phyloP scores from a whole-genome alignment of 2,888 invertebrate species.

The Lymantria monacha region DNA sequence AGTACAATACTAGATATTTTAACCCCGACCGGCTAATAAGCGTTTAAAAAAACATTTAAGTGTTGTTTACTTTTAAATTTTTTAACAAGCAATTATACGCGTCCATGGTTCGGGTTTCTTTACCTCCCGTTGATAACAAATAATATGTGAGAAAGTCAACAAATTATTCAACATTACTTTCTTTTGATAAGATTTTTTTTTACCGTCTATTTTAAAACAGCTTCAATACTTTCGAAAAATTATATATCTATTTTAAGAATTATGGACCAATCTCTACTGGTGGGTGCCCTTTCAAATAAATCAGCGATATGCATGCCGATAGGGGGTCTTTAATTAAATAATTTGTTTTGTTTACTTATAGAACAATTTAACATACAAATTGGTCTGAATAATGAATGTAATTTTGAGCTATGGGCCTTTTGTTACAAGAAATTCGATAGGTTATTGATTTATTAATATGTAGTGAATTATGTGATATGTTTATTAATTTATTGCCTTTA shows the following conservation, averaged over 20 bases:
- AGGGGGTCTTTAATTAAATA: conserved; percentile 66
- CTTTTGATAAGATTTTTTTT: conserved; percentile 31
- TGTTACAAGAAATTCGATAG: conserved; percentile 52
- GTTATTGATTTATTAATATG: conserved; percentile 33
- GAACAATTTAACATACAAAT: conserved; percentile 57
- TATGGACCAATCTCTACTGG: conserved; percentile 5
- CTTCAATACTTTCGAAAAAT: conserved; percentile 3
- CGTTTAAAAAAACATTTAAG: conserved; percentile 13
- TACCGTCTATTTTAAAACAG: conserved; percentile 28
- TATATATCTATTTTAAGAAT: not conserved
- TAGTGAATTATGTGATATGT: conserved; percentile 30
- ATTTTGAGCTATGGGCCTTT: conserved; percentile 45
- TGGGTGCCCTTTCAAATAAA: conserved; percentile 32
- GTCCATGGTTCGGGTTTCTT: conserved; percentile 3
- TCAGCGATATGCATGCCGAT: conserved; percentile 45
- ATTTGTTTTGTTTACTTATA: conserved; percentile 42
- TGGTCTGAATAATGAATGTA: conserved; percentile 49
- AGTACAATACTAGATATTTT: conserved; percentile 7
- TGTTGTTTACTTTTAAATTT: conserved; percentile 11
- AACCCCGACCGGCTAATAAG: conserved; percentile 18
- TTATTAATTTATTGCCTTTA: conserved; percentile 8
- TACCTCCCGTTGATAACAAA: conserved; percentile 48
- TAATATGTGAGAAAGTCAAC: conserved; percentile 56
- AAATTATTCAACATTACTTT: conserved; percentile 49
- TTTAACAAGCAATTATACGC: conserved; percentile 26